Evolutionary conservation across 2,888 invertebrate species (phyloP).

Genomic region (Chloromyia formosa): DNA sequence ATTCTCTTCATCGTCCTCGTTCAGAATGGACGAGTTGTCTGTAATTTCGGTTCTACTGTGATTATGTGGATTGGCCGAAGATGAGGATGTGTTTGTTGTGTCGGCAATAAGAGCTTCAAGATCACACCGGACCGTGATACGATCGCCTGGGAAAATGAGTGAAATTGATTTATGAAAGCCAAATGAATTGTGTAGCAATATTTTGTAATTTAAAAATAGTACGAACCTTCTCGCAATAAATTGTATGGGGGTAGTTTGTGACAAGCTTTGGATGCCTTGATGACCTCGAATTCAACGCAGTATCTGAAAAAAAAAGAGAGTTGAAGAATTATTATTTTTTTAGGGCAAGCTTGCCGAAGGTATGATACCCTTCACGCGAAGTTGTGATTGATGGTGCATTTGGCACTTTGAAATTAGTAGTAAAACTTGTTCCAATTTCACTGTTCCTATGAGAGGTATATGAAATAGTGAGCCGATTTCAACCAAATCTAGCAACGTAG

Average conservation of each 20-base stretch:
- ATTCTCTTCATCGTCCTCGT: conserved; percentile 46
- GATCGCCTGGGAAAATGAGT: conserved; percentile 69
- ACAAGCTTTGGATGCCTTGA: conserved; percentile 84
- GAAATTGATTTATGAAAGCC: neutral
- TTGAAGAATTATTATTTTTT: no score
- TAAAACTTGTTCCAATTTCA: no score
- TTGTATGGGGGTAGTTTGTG: conserved; percentile 78
- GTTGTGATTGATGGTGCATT: no score
- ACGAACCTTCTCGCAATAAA: conserved; percentile 76
- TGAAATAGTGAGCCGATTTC: no score
- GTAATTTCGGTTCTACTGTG: conserved; percentile 50
- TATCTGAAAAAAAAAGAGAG: conserved; percentile 73
- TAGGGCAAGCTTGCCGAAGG: no score
- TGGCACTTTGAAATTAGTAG: no score
- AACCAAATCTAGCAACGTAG: no score
- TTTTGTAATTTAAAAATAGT: neutral
- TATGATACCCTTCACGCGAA: no score
- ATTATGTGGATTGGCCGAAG: conserved; percentile 40
- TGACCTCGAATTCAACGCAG: conserved; percentile 84
- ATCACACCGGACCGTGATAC: conserved; percentile 84
- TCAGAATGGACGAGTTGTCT: conserved; percentile 51
- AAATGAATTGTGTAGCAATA: neutral
- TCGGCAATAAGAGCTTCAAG: conserved; percentile 76
- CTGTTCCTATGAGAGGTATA: no score
- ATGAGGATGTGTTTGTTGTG: conserved; percentile 41